Conservation (phyloP, 2,113 vertebrate genomes). For the Mormyrus iriodes region DNA sequence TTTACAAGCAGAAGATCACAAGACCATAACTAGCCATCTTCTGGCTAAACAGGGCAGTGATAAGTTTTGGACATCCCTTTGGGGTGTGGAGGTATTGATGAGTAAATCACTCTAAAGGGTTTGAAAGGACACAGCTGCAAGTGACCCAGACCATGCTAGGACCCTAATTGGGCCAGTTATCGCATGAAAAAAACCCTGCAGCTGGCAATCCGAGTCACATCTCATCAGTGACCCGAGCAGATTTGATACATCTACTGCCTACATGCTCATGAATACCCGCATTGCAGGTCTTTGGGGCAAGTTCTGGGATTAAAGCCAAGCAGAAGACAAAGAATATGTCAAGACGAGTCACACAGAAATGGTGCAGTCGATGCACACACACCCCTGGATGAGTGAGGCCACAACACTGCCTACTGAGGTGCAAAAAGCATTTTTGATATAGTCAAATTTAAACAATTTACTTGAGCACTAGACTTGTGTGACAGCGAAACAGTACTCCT, state of each 20-base stretch:
- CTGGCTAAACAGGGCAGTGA: not conserved
- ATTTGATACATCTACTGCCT: not conserved
- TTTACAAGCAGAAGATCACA: not conserved
- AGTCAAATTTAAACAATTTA: not conserved
- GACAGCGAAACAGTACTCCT: no score
- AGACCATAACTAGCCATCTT: not conserved
- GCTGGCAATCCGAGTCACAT: conserved; percentile 9
- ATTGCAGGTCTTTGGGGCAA: not conserved
- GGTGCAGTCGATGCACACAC: not conserved
- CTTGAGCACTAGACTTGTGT: not conserved
- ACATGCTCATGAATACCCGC: not conserved
- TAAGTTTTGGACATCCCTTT: not conserved
- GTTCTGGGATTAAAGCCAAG: not conserved
- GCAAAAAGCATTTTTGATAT: not conserved
- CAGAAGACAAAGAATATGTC: not conserved
- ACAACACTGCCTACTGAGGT: not conserved
- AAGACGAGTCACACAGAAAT: not conserved
- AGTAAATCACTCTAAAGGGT: not conserved
- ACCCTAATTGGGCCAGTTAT: conserved; percentile 25
- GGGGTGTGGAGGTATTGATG: conserved; percentile 17
- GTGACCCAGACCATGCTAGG: conserved; percentile 9
- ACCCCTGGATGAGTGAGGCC: not conserved
- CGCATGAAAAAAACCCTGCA: conserved; percentile 13
- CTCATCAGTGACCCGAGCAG: not conserved
- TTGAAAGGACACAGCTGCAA: conserved; percentile 12